These are phyloP conservation scores for Troides oblongomaculatus DNA, from an alignment of 2,888 invertebrate species.

Conservation along the genomic window DNA sequence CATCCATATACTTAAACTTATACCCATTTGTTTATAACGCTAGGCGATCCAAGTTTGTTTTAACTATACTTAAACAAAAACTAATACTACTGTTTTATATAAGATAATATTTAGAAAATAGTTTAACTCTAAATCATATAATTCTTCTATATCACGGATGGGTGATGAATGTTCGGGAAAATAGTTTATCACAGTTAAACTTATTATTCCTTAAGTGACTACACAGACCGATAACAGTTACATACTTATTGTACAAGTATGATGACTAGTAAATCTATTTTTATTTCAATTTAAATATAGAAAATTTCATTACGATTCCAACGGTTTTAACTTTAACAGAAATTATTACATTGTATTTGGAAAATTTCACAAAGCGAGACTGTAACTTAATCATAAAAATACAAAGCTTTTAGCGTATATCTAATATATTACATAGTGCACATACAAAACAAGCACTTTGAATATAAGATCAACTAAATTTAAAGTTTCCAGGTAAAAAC, in stretches of 20 bases:
- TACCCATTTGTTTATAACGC: too few species aligned
- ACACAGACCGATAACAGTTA: neutral
- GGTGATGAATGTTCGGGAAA: neutral
- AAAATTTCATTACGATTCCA: slow-evolving; percentile 1
- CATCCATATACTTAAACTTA: too few species aligned
- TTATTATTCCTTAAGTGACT: neutral
- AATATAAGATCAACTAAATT: neutral
- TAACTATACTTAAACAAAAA: too few species aligned
- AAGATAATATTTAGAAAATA: too few species aligned
- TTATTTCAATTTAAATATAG: neutral
- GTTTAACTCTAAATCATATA: too few species aligned
- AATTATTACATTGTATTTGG: slow-evolving; percentile 10
- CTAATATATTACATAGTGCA: neutral
- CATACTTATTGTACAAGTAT: neutral
- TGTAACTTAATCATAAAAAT: slow-evolving; percentile 1
- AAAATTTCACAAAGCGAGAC: slow-evolving; percentile 4
- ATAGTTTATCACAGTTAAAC: neutral
- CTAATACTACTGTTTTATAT: too few species aligned
- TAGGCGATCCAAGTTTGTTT: too few species aligned
- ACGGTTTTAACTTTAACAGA: slow-evolving; percentile 1
- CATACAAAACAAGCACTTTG: neutral
- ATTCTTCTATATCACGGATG: neutral
- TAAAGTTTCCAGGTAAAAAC: neutral
- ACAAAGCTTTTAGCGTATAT: slow-evolving; percentile 10
- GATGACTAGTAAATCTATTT: neutral